A percentile compares a stretch with the other conserved stretches of the same genome.
Conservation (phyloP, 2,797 vertebrate genomes). For the Cyclura pinguis region DNA sequence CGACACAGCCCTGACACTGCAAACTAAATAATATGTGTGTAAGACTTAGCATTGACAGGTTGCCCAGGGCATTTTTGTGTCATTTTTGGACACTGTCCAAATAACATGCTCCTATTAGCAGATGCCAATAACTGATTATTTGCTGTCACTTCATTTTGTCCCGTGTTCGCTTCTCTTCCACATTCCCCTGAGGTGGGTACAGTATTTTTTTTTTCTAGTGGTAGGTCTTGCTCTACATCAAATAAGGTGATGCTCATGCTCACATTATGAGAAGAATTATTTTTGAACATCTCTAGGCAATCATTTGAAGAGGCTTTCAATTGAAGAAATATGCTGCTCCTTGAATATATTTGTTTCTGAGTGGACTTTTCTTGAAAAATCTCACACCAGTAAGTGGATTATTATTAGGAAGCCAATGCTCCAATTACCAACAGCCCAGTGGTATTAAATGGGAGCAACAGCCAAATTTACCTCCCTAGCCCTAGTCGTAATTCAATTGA, state of each 20-base stretch:
- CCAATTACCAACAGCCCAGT: background rate
- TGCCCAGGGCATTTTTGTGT: background rate
- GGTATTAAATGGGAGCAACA: constrained; percentile 36
- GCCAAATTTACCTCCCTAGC: constrained; percentile 33
- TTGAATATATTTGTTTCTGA: background rate
- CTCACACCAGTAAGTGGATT: background rate
- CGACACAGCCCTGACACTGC: background rate
- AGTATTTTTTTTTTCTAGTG: background rate
- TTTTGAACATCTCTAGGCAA: background rate
- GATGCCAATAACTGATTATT: background rate
- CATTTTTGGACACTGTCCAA: background rate
- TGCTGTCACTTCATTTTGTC: background rate
- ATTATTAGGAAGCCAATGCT: constrained; percentile 13
- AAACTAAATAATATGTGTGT: background rate
- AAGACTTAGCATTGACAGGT: background rate
- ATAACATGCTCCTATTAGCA: background rate
- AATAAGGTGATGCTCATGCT: background rate
- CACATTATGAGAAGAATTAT: background rate
- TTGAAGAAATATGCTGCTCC: background rate
- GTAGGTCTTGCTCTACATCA: background rate
- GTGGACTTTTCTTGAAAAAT: background rate
- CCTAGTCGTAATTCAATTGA: constrained; percentile 16
- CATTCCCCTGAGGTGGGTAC: background rate
- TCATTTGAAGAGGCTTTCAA: background rate
- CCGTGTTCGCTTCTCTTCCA: background rate